Percentiles rank a stretch among this genome's conserved stretches.
Conservation (phyloP, 2,888 invertebrate genomes). For the Diploptera punctata region DNA sequence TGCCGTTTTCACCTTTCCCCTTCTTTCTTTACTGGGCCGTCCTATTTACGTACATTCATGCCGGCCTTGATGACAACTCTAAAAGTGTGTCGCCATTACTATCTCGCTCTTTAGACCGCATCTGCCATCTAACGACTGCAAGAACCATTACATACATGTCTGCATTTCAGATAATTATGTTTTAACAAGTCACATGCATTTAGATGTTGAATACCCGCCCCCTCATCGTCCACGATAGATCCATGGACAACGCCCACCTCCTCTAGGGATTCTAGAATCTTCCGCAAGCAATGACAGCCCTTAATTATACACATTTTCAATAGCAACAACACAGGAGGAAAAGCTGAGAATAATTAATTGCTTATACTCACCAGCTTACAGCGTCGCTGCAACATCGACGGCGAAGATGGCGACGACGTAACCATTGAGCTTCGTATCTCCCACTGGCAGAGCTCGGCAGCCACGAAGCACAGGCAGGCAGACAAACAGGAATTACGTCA, state of each 20-base stretch:
- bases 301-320: too few relatives aligned
- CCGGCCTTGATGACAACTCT: slow-evolving; percentile 10
- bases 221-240: neutral
- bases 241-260: slow-evolving; percentile 1
- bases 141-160: neutral
- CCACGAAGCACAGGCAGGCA: slow-evolving; percentile 19
- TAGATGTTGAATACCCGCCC: slow-evolving; percentile 1
- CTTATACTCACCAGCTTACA: slow-evolving; percentile 2
- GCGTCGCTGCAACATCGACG: slow-evolving; percentile 23
- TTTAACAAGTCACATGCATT: neutral
- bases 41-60: slow-evolving; percentile 14
- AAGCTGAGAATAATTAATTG: neutral
- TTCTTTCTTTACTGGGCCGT: neutral
- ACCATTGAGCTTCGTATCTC: slow-evolving; percentile 8
- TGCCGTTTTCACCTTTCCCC: slow-evolving; percentile 16
- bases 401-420: slow-evolving; percentile 15
- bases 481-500: slow-evolving; percentile 23
- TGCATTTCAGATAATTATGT: neutral
- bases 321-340: neutral
- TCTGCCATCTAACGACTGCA: slow-evolving; percentile 11
- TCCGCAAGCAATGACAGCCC: too few relatives aligned
- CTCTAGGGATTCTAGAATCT: too few relatives aligned
- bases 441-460: slow-evolving; percentile 17
- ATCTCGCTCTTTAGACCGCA: neutral
- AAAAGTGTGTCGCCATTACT: slow-evolving; percentile 12